Conservation (phyloP, 2,888 invertebrate species). For the Volucella bombylans region DNA sequence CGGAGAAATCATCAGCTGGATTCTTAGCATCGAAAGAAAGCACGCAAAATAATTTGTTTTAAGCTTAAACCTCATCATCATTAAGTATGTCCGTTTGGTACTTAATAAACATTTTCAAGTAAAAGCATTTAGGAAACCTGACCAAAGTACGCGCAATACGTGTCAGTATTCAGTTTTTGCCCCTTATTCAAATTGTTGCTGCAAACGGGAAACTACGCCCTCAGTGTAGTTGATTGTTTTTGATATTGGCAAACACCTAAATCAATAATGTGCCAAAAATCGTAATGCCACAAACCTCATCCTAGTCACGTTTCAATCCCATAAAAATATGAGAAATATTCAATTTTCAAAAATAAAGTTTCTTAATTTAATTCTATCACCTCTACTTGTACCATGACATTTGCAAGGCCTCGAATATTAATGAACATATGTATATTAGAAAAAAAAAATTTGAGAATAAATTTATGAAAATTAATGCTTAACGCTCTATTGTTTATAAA, state of each 20-base stretch:
- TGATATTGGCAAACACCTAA: too few relatives aligned
- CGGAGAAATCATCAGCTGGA: too few relatives aligned
- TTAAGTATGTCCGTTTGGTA: too few relatives aligned
- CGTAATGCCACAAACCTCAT: slow-evolving; percentile 26
- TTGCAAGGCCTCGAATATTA: slow-evolving; percentile 5
- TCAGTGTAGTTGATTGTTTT: slow-evolving; percentile 7
- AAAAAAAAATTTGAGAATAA: not conserved
- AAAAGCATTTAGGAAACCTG: slow-evolving; percentile 1
- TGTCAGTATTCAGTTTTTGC: slow-evolving; percentile 18
- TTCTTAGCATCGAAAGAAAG: too few relatives aligned
- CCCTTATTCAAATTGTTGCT: not conserved
- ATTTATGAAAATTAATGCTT: not conserved
- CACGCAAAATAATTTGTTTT: too few relatives aligned
- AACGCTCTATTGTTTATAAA: not conserved
- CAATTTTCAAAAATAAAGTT: slow-evolving; percentile 12
- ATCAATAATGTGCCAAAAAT: not conserved
- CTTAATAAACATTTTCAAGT: not conserved
- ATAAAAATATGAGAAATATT: slow-evolving; percentile 7
- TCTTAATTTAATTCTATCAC: slow-evolving; percentile 27
- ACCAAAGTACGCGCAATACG: slow-evolving; percentile 5
- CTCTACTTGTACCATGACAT: not conserved
- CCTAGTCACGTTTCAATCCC: slow-evolving; percentile 32
- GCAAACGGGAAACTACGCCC: not conserved
- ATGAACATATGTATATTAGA: too few relatives aligned
- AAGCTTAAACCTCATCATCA: too few relatives aligned